Conservation (phyloP, 1,140 invertebrate genomes). For the Teleopsis dalmanni region DNA sequence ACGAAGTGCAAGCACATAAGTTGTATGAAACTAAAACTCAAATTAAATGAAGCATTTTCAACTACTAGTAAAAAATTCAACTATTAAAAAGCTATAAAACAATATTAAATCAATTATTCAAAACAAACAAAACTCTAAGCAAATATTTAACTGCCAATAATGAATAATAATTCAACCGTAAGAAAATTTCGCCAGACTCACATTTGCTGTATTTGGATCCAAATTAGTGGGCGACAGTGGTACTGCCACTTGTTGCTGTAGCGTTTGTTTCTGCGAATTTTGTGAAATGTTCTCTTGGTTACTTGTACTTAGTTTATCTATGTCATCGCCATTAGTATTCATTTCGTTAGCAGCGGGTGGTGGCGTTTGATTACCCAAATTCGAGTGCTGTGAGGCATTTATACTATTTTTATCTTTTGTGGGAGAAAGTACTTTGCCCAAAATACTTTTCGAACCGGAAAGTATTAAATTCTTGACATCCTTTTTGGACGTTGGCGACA, state of each 20-base stretch:
- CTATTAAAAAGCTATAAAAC: too few relatives aligned
- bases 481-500: slow-evolving; percentile 48
- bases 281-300: slow-evolving; percentile 74
- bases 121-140: too few relatives aligned
- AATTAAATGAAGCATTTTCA: too few relatives aligned
- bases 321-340: slow-evolving; percentile 1
- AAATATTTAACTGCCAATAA: too few relatives aligned
- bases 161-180: too few relatives aligned
- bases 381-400: slow-evolving; percentile 25
- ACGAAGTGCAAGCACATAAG: too few relatives aligned
- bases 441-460: slow-evolving; percentile 65
- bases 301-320: slow-evolving; percentile 42
- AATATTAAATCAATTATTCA: too few relatives aligned
- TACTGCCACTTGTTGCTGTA: slow-evolving; percentile 13
- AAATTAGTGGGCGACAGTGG: slow-evolving; percentile 20
- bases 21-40: too few relatives aligned
- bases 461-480: slow-evolving; percentile 69
- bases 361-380: slow-evolving; percentile 13
- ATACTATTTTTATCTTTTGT: slow-evolving; percentile 56
- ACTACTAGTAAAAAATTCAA: too few relatives aligned
- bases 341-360: not conserved
- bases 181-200: slow-evolving; percentile 18
- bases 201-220: slow-evolving; percentile 36
- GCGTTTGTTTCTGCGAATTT: slow-evolving; percentile 6
- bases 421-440: slow-evolving; percentile 72